Evolutionary conservation across 1,140 invertebrate genomes (phyloP), one percentile per base, ranked within the genome.

Genomic region (Centruroides vittatus): DNA sequence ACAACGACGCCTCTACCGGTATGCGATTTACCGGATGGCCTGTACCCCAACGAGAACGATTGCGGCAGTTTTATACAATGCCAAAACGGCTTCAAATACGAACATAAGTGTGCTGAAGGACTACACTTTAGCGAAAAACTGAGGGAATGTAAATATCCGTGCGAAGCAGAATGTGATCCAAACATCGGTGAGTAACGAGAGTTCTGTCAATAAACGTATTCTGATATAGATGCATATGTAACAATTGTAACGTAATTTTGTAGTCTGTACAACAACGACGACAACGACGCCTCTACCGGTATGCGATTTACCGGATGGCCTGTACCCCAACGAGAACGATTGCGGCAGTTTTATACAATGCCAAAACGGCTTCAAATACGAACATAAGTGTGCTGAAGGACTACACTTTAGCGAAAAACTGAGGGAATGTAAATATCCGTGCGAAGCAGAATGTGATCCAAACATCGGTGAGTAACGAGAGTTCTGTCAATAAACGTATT

Each of bases 111-210:
- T 61, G 76, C 78, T 3, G 57, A 62, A 3, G 75, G 73, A 1
- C 69, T 82, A 0, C 74, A 77, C 54, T 83, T 81, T 70, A 80
- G 82, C 65, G 64, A 74, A 3, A 48, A 68, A 3, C 63, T 71
- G 2, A 69, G 73, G 63, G 71, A 75, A 3, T 83, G 81, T 66
- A 81, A 82, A 66, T 82, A 9, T 3, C 64, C 61, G 3, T 63
- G 57, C 13, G 36, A 65, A 23, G 61, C 61, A 5, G 1, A 23
- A 2, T 23, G 23, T 23, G 23, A 23, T 23, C 23, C 23, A 23
- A 23, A 0, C 23, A 23, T 23, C 23, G 23, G 23, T 23, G 23
- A 23, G 23, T 23, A 23, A 23, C 23, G 23, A 23, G 1, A 23
- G 23, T 23, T 23, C 23, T 23, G 23, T 23, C 23, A 23, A 2